Conservation (phyloP, 2,888 invertebrate species). For the Drosophila lutescens region DNA sequence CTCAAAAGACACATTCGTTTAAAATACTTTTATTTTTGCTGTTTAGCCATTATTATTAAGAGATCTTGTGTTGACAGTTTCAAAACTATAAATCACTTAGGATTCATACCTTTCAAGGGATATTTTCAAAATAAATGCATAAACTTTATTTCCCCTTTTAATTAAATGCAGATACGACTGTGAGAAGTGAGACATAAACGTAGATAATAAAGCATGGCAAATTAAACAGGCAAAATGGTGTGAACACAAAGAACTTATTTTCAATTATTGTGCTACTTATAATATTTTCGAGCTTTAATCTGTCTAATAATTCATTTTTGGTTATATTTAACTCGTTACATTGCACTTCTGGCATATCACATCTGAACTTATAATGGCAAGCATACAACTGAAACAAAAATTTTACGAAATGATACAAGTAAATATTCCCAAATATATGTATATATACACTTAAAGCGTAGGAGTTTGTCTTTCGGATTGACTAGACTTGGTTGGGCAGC, state of each 20-base stretch:
- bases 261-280: conserved; percentile 39
- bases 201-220: conserved; percentile 7
- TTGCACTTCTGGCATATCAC: conserved; percentile 67
- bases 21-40: neutral
- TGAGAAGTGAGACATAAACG: neutral
- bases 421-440: conserved; percentile 36
- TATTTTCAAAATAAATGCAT: conserved; percentile 31
- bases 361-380: conserved; percentile 59
- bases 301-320: conserved; percentile 2
- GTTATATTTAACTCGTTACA: conserved; percentile 24
- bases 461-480: conserved; percentile 45
- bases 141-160: neutral
- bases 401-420: conserved; percentile 33
- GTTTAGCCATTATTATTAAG: neutral
- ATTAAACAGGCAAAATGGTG: conserved; percentile 5
- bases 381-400: conserved; percentile 41
- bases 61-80: neutral
- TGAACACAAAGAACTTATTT: neutral
- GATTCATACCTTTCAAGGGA: neutral
- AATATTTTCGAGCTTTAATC: conserved; percentile 25
- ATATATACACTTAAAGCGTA: conserved; percentile 51
- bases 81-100: neutral
- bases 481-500: conserved; percentile 54
- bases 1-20: neutral
- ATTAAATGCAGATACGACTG: conserved; percentile 19